These are phyloP conservation scores for Melanotus villosus DNA, from an alignment of 2,888 invertebrate species.

Conservation along the genomic window DNA sequence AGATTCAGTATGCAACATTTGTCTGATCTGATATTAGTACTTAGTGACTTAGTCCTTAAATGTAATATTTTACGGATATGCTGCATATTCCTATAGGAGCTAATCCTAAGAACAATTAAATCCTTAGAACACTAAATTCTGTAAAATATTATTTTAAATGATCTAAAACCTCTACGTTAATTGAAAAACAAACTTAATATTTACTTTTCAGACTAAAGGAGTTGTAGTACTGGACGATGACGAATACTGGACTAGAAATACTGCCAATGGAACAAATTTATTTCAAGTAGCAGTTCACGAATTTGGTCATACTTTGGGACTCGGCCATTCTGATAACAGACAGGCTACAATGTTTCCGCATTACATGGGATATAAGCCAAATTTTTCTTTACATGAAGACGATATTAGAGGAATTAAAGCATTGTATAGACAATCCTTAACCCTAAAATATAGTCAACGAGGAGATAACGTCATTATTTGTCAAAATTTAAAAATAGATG, in stretches of 20 bases:
- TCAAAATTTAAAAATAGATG: slow-evolving; percentile 77
- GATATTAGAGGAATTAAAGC: slow-evolving; percentile 23
- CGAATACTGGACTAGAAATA: slow-evolving; percentile 39
- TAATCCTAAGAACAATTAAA: too few relatives aligned
- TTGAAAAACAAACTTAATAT: too few relatives aligned
- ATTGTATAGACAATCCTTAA: neutral
- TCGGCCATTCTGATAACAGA: slow-evolving; percentile 41
- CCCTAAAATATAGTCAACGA: neutral
- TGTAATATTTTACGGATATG: too few relatives aligned
- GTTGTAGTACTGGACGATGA: slow-evolving; percentile 25
- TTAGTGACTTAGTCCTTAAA: too few relatives aligned
- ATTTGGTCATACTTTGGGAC: slow-evolving; percentile 55
- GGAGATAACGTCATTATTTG: slow-evolving; percentile 75
- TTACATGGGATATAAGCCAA: neutral
- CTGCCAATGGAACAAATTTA: slow-evolving; percentile 35
- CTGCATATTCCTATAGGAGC: too few relatives aligned
- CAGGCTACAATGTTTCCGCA: slow-evolving; percentile 47
- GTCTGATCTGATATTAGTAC: too few relatives aligned
- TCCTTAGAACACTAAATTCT: too few relatives aligned
- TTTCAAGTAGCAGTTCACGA: slow-evolving; percentile 50
- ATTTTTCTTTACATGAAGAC: slow-evolving; percentile 16
- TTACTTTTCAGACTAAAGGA: slow-evolving; percentile 14
- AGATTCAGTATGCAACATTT: too few relatives aligned
- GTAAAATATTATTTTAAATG: too few relatives aligned
- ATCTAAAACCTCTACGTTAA: too few relatives aligned